These are phyloP conservation scores for Indicator indicator DNA, from an alignment of 2,113 vertebrate genomes.

Conservation along the genomic window DNA sequence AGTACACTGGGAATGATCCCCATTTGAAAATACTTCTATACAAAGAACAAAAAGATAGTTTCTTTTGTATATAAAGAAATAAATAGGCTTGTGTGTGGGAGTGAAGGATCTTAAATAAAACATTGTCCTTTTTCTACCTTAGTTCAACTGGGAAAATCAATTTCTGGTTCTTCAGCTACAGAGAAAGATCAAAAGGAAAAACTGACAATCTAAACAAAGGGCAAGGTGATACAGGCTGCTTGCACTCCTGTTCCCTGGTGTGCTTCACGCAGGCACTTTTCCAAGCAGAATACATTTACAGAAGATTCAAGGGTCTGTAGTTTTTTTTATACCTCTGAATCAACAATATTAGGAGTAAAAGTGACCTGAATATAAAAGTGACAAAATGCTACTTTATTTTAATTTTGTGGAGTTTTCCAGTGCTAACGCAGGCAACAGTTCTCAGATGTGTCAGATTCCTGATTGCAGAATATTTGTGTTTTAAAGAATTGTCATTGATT, in stretches of 20 bases:
- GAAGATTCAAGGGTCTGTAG: background rate
- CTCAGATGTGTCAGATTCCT: background rate
- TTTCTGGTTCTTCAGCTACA: conserved; percentile 69
- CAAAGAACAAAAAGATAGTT: conserved; percentile 57
- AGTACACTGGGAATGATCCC: background rate
- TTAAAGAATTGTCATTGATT: conserved; percentile 32
- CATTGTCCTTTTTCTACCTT: conserved; percentile 62
- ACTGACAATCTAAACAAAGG: conserved; percentile 66
- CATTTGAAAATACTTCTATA: conserved; percentile 52
- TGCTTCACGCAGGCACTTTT: conserved; percentile 39
- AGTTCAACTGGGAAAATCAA: conserved; percentile 74
- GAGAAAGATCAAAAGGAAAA: conserved; percentile 74
- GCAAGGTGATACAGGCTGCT: conserved; percentile 25
- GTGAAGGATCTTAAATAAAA: conserved; percentile 74
- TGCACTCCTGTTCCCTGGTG: conserved; percentile 54
- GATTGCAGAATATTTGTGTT: background rate
- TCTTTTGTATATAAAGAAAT: conserved; percentile 70
- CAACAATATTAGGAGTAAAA: background rate
- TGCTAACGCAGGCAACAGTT: background rate
- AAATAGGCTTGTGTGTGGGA: conserved; percentile 45
- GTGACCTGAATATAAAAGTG: background rate
- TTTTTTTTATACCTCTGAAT: background rate
- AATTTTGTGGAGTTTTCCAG: background rate
- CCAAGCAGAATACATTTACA: conserved; percentile 55
- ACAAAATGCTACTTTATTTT: background rate